Evolutionary conservation across 2,888 invertebrate genomes (phyloP).

Genomic region (Patella depressa): DNA sequence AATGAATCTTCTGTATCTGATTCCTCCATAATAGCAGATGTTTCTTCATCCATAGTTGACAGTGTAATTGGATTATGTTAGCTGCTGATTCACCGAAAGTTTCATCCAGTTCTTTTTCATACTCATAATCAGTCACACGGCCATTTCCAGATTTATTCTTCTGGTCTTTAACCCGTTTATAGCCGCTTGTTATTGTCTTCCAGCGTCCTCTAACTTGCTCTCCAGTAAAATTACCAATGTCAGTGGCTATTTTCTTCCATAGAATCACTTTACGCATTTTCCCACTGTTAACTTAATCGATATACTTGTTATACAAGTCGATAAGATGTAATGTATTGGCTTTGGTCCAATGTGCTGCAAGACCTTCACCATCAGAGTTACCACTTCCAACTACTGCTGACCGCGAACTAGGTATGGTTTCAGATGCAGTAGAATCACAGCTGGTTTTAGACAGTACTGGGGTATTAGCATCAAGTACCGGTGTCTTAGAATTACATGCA

Average conservation of each 20-base stretch:
- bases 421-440: background rate
- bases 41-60: conserved; percentile 4
- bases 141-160: conserved; percentile 6
- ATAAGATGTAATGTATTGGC: conserved; percentile 8
- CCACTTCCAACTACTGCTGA: background rate
- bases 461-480: background rate
- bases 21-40: conserved; percentile 1
- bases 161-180: conserved; percentile 8
- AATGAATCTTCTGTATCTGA: conserved; percentile 2
- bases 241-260: conserved; percentile 5
- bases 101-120: conserved; percentile 8
- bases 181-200: conserved; percentile 6
- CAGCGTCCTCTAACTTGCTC: background rate
- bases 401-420: background rate
- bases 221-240: background rate
- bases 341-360: conserved; percentile 1
- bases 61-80: conserved; percentile 6
- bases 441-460: conserved; percentile 7
- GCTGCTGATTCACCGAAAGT: conserved; percentile 10
- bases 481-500: background rate
- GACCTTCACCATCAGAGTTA: conserved; percentile 4
- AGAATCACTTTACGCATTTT: conserved; percentile 1
- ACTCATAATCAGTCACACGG: conserved; percentile 6
- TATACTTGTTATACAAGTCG: background rate
- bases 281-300: background rate